Conservation (phyloP, 2,113 vertebrate species). For the Turnix velox region DNA sequence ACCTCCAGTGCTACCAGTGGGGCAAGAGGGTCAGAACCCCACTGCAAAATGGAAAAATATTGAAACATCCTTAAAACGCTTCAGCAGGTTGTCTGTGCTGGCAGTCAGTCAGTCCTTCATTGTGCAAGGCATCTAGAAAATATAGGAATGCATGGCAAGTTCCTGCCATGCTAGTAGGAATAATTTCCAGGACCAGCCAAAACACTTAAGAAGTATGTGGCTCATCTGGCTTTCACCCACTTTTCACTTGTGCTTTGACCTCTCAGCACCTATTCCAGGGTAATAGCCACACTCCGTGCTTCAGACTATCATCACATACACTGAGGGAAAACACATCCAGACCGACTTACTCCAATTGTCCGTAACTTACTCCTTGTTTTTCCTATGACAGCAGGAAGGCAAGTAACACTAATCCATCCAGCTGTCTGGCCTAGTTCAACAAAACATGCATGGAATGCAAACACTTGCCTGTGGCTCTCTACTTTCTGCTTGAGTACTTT, state of each 20-base stretch:
- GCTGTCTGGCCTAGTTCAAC: background rate
- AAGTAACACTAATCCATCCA: background rate
- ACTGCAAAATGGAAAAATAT: background rate
- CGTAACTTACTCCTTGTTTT: background rate
- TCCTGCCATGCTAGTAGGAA: background rate
- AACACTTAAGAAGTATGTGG: background rate
- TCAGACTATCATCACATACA: background rate
- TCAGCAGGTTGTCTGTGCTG: slow-evolving; percentile 5
- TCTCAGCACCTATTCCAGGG: background rate
- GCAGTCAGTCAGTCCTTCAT: background rate
- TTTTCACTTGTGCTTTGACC: background rate
- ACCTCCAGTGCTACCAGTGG: background rate
- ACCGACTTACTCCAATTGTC: background rate
- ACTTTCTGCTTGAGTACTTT: rapidly evolving
- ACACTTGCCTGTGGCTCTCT: rapidly evolving
- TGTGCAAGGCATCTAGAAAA: background rate
- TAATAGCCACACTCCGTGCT: background rate
- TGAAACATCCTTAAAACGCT: background rate
- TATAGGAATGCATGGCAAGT: background rate
- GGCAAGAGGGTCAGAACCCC: background rate
- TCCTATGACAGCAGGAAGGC: rapidly evolving
- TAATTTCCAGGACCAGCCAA: background rate
- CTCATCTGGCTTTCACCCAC: rapidly evolving
- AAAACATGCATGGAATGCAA: background rate
- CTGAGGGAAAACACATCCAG: background rate